These are phyloP conservation scores for Uropetala carovei DNA, from an alignment of 2,888 invertebrate species.

Conservation along the genomic window DNA sequence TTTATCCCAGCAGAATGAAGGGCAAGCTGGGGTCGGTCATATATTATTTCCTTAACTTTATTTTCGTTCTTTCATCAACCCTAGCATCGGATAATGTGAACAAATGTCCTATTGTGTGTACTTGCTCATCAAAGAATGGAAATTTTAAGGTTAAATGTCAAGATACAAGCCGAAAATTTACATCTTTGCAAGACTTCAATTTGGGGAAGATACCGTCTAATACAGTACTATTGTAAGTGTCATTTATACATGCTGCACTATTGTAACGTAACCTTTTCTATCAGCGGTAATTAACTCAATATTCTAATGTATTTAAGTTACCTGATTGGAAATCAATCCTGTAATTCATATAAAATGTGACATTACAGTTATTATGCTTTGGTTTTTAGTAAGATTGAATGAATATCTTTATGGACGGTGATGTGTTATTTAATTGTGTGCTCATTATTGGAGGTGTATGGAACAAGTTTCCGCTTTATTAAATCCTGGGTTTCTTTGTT, in stretches of 20 bases:
- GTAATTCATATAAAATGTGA: too few species aligned
- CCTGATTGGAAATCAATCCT: too few species aligned
- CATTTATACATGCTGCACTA: not conserved
- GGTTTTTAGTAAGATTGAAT: too few species aligned
- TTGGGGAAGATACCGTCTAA: slow-evolving; percentile 79
- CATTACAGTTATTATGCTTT: too few species aligned
- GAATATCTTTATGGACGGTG: too few species aligned
- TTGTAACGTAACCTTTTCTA: too few species aligned
- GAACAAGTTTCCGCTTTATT: too few species aligned
- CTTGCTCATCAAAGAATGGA: slow-evolving; percentile 26
- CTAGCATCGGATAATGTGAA: not conserved
- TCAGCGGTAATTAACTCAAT: too few species aligned
- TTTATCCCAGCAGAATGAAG: slow-evolving; percentile 57
- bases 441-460: too few species aligned
- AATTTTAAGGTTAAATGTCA: slow-evolving; percentile 80
- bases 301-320: too few species aligned
- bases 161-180: slow-evolving; percentile 79
- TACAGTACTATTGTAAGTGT: slow-evolving; percentile 82
- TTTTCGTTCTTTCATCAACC: not conserved
- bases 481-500: too few species aligned
- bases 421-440: too few species aligned
- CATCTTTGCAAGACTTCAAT: slow-evolving; percentile 81
- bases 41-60: not conserved
- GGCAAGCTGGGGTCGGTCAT: slow-evolving; percentile 29
- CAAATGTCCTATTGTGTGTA: slow-evolving; percentile 18